Conservation (phyloP, 92 coral and sea anemone species). For the Porites evermanni region DNA sequence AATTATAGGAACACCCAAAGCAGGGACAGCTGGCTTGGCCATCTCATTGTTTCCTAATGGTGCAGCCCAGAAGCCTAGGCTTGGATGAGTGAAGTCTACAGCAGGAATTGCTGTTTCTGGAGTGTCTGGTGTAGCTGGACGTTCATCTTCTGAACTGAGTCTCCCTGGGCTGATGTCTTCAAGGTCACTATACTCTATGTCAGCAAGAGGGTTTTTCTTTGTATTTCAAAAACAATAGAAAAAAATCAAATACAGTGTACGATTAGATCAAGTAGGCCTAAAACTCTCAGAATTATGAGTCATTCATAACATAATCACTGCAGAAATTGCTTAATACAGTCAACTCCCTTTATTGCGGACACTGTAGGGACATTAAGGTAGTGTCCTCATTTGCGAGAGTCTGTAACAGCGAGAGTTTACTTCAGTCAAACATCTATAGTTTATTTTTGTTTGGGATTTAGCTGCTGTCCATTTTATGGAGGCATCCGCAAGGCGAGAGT, state of each 20-base stretch:
- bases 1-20: background rate
- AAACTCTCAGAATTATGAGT: background rate
- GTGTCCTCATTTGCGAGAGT: too few relatives aligned
- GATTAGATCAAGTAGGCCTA: background rate
- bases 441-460: too few relatives aligned
- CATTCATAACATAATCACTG: background rate
- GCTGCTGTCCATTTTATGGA: too few relatives aligned
- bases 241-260: background rate
- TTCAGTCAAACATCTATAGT: too few relatives aligned
- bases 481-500: too few relatives aligned
- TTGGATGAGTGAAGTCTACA: constrained; percentile 78
- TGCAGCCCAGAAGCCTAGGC: constrained; percentile 79
- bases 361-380: too few relatives aligned
- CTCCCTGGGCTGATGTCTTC: constrained; percentile 55
- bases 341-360: too few relatives aligned
- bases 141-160: constrained; percentile 1
- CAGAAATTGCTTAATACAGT: background rate
- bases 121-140: constrained; percentile 70
- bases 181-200: constrained; percentile 46
- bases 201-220: background rate
- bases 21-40: constrained; percentile 15
- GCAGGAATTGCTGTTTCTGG: constrained; percentile 91
- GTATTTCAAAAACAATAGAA: too few relatives aligned
- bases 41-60: constrained; percentile 21
- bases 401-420: too few relatives aligned